Base-by-base conservation (phyloP, 1,140 invertebrate species). In the Semibalanus balanoides region DNA sequence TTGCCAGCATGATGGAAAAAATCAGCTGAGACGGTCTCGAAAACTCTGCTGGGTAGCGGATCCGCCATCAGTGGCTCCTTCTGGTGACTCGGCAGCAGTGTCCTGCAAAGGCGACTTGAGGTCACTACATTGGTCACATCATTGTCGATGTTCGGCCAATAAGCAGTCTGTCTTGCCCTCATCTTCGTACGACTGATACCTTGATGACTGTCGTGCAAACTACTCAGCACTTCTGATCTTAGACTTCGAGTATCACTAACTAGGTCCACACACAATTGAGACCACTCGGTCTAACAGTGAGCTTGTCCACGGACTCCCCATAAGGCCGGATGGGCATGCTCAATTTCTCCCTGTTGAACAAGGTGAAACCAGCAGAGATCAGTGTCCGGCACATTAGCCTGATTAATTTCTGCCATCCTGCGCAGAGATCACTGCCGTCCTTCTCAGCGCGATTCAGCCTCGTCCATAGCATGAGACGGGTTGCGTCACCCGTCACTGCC, bases 61-160 rank as follows among this genome's bases (percentile, higher is more conserved):
- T 77, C 74, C 35, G 30, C 28, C 74, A 77, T 43, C 31, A n/a
- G n/a, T 31, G 74, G 76, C 51, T 77, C 74, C 74, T 75, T 74
- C 25, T n/a, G n/a, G 22, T 17, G 74, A 73, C 7, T 64, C 72
- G 40, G 76, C 72, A 75, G 31, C 29, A 77, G 7, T 9, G 70
- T 74, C 64, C 75, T 43, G 43, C 76, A n/a, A 77, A 25, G 74
- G 3, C 75, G 31, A 51, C 74, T 43, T 9, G 73, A 31, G 69
- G 72, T 64, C 22, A 77, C 28, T 17, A 75, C 74, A 73, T 77
- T 77, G 17, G 31, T n/a, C 30, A 75, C 75, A 28, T 77, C n/a
- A 74, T 30, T 75, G n/a, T 28, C 75, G 31, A 77, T 77, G 73
- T 35, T 75, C 17, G n/a, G 75, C 75, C 75, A 76, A 25, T 74